Evolutionary conservation across 1,140 invertebrate species (phyloP).

Genomic region (Metaphire vulgaris): DNA sequence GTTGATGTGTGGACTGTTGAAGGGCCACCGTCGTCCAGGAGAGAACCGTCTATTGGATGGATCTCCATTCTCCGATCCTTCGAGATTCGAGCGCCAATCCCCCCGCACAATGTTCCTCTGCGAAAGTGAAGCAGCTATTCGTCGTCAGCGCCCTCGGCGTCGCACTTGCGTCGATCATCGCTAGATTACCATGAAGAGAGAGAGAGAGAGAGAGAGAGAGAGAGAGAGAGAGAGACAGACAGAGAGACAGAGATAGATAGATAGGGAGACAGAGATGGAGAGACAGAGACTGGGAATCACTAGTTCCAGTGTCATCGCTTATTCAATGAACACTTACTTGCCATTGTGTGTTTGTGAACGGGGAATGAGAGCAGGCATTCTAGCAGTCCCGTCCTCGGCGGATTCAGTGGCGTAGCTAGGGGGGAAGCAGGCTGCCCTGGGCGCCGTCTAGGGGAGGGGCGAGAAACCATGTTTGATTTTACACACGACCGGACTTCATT

Average conservation of each 20-base stretch:
- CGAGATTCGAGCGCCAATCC: not conserved
- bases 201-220: conserved; percentile 1
- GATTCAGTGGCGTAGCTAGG: too few species aligned
- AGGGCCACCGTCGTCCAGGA: not conserved
- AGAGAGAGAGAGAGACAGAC: not conserved
- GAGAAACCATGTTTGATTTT: too few species aligned
- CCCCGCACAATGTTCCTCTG: not conserved
- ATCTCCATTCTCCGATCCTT: not conserved
- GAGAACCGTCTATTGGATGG: not conserved
- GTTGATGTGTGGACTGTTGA: too few species aligned
- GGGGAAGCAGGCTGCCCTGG: too few species aligned
- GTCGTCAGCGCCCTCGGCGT: not conserved
- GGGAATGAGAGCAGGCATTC: too few species aligned
- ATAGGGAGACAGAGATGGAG: not conserved
- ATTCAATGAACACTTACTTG: too few species aligned
- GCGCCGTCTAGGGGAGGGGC: too few species aligned
- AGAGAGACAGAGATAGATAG: not conserved
- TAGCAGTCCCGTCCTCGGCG: too few species aligned
- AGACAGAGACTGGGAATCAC: not conserved
- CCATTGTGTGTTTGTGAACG: too few species aligned
- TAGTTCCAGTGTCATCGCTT: too few species aligned
- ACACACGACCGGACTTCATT: too few species aligned
- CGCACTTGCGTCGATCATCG: not conserved
- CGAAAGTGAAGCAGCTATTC: not conserved
- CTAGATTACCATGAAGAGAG: too few species aligned